Evolutionary conservation across 2,113 vertebrate genomes (phyloP), one percentile per base, ranked within the genome.

Genomic region (Hyaena hyaena): DNA sequence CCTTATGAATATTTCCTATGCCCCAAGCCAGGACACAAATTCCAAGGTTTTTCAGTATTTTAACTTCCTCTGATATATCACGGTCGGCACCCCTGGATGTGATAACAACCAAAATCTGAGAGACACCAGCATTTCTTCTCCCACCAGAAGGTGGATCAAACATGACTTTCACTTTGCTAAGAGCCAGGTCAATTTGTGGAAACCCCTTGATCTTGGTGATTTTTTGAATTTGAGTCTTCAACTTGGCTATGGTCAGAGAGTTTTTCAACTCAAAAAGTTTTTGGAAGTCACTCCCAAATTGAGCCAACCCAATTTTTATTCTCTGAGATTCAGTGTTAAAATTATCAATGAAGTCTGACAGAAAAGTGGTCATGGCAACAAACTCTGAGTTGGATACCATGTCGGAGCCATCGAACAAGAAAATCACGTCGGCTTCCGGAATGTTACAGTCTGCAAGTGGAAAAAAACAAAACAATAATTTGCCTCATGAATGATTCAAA

Each of bases 391-490:
- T 14, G 43, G 83, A 86, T 66, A 98, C 98, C 55, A 80, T 88
- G 80, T 69, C 63, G 33, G 98, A 99, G 45, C 98, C 98, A 65
- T 99, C 98, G 35, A 98, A 98, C 33, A 99, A 97, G 92, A 99
- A 98, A 84, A 98, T 73, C 68, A 99, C 61, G 26, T 99, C 98
- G 0, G 97, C 98, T 92, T 98, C 61, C 53, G 16, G 86, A 88
- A 95, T 65, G 28, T 85, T 19, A 77, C 98, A 98, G n/a, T 39
- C 98, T 98, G 96, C 88, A 97, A 96, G 24, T 63, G 69, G n/a
- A 92, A 91, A 53, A 53, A 89, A 92, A 81, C 1, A 28, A 68
- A 85, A 55, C 77, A 79, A 17, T 80, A 65, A 84, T 28, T 94
- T 82, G 76, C 35, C 31, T 74, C 28, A 10, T 11, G 7, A 55